Evolutionary conservation across 2,797 vertebrate genomes (phyloP).

Genomic region (Gephyroberyx darwinii): DNA sequence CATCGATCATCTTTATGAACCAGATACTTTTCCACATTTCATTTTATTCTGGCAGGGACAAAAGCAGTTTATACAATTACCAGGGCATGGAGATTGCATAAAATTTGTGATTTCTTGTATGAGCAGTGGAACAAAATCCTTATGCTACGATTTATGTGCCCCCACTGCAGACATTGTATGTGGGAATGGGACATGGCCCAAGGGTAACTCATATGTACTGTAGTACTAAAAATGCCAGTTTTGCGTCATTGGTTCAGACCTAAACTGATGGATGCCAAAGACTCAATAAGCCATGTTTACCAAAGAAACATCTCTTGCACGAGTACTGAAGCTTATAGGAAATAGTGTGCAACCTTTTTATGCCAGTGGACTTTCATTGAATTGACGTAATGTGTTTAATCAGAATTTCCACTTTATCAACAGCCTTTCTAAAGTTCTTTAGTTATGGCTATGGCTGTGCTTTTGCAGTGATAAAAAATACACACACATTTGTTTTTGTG

Average conservation of each 20-base stretch:
- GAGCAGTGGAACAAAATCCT: slow-evolving; percentile 1
- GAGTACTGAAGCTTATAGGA: slow-evolving; percentile 27
- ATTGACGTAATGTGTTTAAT: slow-evolving; percentile 59
- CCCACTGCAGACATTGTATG: slow-evolving; percentile 14
- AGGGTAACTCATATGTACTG: background rate
- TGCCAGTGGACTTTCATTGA: slow-evolving; percentile 41
- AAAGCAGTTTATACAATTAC: slow-evolving; percentile 10
- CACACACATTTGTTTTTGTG: slow-evolving; percentile 11
- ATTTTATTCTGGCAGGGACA: slow-evolving; percentile 19
- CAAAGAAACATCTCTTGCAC: background rate
- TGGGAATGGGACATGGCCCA: slow-evolving; percentile 10
- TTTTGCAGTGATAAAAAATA: slow-evolving; percentile 1
- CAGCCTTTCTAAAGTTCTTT: slow-evolving; percentile 17
- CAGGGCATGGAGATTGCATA: slow-evolving; percentile 13
- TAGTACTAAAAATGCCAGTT: slow-evolving; percentile 14
- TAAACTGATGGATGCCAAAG: slow-evolving; percentile 21
- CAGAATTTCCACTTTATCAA: slow-evolving; percentile 36
- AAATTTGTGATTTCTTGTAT: slow-evolving; percentile 31
- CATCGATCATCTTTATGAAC: slow-evolving; percentile 34
- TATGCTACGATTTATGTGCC: background rate
- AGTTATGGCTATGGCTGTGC: slow-evolving; percentile 16
- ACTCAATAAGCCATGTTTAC: slow-evolving; percentile 31
- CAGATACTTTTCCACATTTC: slow-evolving; percentile 25
- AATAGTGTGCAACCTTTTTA: slow-evolving; percentile 28
- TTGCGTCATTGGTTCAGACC: slow-evolving; percentile 23